Evolutionary conservation across 2,113 vertebrate species (phyloP).

Genomic region (Oncorhynchus gorbuscha): DNA sequence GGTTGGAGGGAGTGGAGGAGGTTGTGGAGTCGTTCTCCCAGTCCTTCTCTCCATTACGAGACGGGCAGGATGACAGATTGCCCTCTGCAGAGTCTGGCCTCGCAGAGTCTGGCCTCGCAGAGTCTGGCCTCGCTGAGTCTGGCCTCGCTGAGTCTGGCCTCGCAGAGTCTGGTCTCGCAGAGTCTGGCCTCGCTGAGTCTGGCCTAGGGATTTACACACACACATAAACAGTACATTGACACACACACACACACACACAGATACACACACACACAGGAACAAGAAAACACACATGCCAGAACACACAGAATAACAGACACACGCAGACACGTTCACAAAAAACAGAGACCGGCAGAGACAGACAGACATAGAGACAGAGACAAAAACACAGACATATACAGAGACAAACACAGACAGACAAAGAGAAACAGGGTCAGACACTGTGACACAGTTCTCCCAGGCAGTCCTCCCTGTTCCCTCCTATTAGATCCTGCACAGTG

Average conservation of each 20-base stretch:
- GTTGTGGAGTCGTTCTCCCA: slow-evolving; percentile 97
- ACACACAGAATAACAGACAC: no score
- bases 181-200: slow-evolving; percentile 64
- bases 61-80: slow-evolving; percentile 87
- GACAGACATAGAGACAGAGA: neutral
- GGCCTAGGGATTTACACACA: slow-evolving; percentile 74
- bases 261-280: neutral
- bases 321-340: no score
- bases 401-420: slow-evolving; percentile 16
- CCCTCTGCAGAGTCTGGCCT: slow-evolving; percentile 84
- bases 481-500: slow-evolving; percentile 36
- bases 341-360: no score
- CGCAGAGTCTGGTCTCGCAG: slow-evolving; percentile 78
- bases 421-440: slow-evolving; percentile 50
- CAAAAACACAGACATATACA: neutral
- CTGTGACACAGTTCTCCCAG: slow-evolving; percentile 40
- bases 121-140: no score
- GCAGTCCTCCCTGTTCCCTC: slow-evolving; percentile 39
- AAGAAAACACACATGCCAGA: no score
- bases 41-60: slow-evolving; percentile 93
- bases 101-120: no score
- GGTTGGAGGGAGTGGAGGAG: slow-evolving; percentile 91
- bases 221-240: slow-evolving; percentile 7
- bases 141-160: slow-evolving; percentile 70
- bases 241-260: slow-evolving; percentile 8